Evolutionary conservation across 2,888 invertebrate species (phyloP), one percentile per base, ranked within the genome.

Genomic region (Oscheius myriophilus): DNA sequence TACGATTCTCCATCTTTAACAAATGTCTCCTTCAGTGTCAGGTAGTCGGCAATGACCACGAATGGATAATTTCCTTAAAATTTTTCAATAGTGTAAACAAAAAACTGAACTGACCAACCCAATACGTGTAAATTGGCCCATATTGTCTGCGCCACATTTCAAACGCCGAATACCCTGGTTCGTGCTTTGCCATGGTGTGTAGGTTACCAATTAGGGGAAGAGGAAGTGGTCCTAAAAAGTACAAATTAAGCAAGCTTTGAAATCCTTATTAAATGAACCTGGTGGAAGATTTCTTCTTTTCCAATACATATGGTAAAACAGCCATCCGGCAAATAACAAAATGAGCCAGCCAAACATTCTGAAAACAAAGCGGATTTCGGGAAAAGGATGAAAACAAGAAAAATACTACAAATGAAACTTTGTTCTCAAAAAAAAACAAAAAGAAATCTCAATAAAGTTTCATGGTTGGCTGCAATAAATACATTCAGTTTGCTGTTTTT

Each of bases 161-260:
- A 25, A 63, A 77, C 0, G 74, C 74, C 0, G 26, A 51, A 11
- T 64, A 65, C 6, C 71, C 71, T 0, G 76, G 76, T 54, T 74
- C 72, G 11, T 67, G 39, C 14, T 49, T 23, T 3, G 65, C 58
- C 62, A 75, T 59, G 43, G 70, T 68, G 18, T 67, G 41, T 62
- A 75, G 57, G 52, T 77, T 77, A 18, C 76, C 76, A 45, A 77
- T 26, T 11, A 77, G 42, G 12, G 76, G 76, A 3, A 74, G 39
- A 1, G 76, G 76, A 2, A 54, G 39, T 0, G 76, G 76, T 14
- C 76, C 76, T 69, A 45, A 33, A 26, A 14, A n/a, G n/a, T n/a
- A n/a, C n/a, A n/a, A n/a, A n/a, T n/a, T n/a, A n/a, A n/a, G n/a
- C n/a, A n/a, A n/a, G n/a, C n/a, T n/a, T n/a, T 54, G n/a, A n/a